phyloP scores from a whole-genome alignment of 2,113 vertebrate genomes.

The Onychorhynchus coronatus region DNA sequence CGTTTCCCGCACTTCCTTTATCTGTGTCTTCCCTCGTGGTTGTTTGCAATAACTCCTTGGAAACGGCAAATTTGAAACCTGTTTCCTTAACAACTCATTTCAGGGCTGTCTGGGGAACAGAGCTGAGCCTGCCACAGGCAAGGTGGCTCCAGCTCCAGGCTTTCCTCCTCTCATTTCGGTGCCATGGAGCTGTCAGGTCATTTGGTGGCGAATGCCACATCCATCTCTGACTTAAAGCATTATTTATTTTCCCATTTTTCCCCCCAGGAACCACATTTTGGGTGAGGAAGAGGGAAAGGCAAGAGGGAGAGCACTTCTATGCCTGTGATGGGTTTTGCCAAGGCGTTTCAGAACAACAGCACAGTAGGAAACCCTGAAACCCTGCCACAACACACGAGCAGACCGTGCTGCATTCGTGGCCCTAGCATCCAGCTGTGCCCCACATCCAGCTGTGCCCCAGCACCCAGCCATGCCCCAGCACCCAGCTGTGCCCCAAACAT shows the following conservation, averaged over 20 bases:
- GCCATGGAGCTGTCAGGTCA: background rate
- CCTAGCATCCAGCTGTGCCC: background rate
- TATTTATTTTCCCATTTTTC: background rate
- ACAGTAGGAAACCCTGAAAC: background rate
- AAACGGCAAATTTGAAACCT: background rate
- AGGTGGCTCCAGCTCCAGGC: background rate
- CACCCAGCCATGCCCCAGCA: background rate
- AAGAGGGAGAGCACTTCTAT: background rate
- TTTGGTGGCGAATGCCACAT: background rate
- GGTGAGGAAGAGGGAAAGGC: background rate
- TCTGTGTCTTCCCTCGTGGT: background rate
- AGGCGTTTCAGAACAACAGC: accelerated
- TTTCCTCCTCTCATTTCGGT: accelerated
- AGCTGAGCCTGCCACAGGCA: accelerated
- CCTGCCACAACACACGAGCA: background rate
- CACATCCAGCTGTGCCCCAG: background rate
- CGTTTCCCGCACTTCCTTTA: background rate
- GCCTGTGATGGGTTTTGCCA: background rate
- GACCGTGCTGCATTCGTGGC: background rate
- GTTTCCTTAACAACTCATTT: slow-evolving; percentile 31
- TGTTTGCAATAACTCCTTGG: background rate
- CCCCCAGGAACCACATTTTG: background rate
- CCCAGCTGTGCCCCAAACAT: accelerated
- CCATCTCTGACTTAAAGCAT: background rate
- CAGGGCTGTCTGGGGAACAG: background rate